Conservation (phyloP, 2,113 vertebrate genomes). For the Gorsachius goisagi region DNA sequence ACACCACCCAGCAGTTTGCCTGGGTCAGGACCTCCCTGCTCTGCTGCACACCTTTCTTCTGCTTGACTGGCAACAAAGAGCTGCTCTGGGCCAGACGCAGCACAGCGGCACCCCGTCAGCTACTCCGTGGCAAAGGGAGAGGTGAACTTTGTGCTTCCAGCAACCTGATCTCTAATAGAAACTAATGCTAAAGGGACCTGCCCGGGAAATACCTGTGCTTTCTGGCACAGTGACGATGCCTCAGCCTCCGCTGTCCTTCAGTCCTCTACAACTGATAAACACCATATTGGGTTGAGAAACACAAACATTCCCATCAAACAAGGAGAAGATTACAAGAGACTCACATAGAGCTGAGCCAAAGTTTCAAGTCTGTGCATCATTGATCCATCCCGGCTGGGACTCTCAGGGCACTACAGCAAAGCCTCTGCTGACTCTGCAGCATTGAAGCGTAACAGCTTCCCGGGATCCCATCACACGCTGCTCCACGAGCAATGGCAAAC, state of each 20-base stretch:
- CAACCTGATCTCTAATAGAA: neutral
- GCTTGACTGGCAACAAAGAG: neutral
- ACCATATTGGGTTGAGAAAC: neutral
- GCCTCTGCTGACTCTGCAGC: neutral
- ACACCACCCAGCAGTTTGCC: neutral
- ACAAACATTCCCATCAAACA: accelerated
- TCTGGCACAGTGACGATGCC: neutral
- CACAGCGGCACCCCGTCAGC: neutral
- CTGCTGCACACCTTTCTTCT: neutral
- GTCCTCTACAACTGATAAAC: neutral
- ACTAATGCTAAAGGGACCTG: neutral
- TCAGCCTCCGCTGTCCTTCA: neutral
- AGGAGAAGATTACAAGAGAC: neutral
- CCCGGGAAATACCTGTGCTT: neutral
- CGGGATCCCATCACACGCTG: neutral
- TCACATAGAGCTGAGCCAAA: neutral
- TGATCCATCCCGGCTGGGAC: neutral
- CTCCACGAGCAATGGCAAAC: neutral
- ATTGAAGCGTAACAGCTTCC: neutral
- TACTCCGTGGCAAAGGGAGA: neutral
- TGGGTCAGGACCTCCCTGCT: neutral
- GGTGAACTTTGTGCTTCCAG: neutral
- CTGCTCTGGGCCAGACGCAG: neutral
- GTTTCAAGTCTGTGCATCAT: neutral
- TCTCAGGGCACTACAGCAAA: neutral